Percentiles rank a stretch among this genome's conserved stretches.
Conservation (phyloP, 2,888 invertebrate genomes). For the Synanthedon andrenaeformis region DNA sequence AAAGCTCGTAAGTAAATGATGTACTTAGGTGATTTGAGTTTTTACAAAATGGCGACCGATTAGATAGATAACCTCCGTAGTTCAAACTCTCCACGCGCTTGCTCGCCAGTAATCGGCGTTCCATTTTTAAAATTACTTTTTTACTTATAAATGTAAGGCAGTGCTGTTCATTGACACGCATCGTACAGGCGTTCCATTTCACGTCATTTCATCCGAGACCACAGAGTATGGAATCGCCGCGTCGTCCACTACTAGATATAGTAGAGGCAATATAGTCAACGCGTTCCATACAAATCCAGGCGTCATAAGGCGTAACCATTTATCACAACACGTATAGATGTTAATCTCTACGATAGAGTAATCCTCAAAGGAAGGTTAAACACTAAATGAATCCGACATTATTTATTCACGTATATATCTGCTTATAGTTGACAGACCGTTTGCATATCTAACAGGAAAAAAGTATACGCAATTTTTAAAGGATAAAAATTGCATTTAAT, state of each 20-base stretch:
- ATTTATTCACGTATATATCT: background rate
- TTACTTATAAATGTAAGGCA: conserved; percentile 63
- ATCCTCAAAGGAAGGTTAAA: conserved; percentile 3
- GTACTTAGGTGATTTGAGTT: conserved; percentile 31
- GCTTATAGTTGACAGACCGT: no score
- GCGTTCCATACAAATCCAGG: no score
- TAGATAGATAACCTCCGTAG: background rate
- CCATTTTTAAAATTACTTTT: conserved; percentile 16
- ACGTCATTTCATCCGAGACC: conserved; percentile 1
- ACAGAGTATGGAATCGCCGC: no score
- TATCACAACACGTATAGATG: no score
- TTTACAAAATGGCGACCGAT: conserved; percentile 13
- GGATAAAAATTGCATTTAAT: no score
- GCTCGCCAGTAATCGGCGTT: background rate
- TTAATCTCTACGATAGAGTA: no score
- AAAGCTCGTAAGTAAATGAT: conserved; percentile 45
- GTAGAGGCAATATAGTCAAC: no score
- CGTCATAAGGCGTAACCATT: no score
- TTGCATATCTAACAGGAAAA: no score
- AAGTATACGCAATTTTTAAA: no score
- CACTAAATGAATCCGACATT: conserved; percentile 10
- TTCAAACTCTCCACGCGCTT: background rate
- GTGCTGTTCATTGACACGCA: conserved; percentile 40
- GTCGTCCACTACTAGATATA: no score
- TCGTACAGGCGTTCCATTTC: conserved; percentile 42